These are phyloP conservation scores for Nematolebias whitei DNA, from an alignment of 2,113 vertebrate species.

Conservation along the genomic window DNA sequence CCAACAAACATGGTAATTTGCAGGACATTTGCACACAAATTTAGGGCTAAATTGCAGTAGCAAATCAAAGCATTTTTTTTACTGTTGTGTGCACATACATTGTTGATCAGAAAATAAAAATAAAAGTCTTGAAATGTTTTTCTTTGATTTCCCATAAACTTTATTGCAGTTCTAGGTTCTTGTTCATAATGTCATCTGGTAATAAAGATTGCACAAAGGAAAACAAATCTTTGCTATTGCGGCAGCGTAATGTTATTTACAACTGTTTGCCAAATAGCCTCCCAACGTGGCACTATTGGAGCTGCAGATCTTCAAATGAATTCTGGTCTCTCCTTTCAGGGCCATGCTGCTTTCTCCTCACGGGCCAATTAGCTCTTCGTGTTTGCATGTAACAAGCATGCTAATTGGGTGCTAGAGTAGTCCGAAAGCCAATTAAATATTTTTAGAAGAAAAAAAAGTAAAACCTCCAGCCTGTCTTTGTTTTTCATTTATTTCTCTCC, in stretches of 20 bases:
- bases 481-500: constrained; percentile 32
- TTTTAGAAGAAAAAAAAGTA: constrained; percentile 30
- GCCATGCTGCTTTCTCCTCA: constrained; percentile 46
- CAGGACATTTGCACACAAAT: constrained; percentile 6
- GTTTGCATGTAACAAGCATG: constrained; percentile 71
- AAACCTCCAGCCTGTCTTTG: constrained; percentile 43
- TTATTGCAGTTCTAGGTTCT: constrained; percentile 4
- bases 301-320: constrained; percentile 56
- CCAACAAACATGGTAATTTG: too few species aligned
- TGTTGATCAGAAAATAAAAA: constrained; percentile 11
- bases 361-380: constrained; percentile 72
- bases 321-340: constrained; percentile 43
- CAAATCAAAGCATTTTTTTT: constrained; percentile 7
- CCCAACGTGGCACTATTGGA: constrained; percentile 43
- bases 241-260: constrained; percentile 39
- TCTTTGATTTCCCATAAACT: constrained; percentile 31
- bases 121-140: constrained; percentile 26
- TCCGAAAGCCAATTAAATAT: constrained; percentile 75
- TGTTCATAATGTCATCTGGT: constrained; percentile 23
- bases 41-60: constrained; percentile 1
- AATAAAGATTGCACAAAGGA: constrained; percentile 29
- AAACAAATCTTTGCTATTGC: constrained; percentile 38
- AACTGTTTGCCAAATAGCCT: constrained; percentile 50
- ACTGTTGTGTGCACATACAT: constrained; percentile 15
- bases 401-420: constrained; percentile 73